Evolutionary conservation across 2,888 invertebrate species (phyloP).

Genomic region (Pheosia gnoma): DNA sequence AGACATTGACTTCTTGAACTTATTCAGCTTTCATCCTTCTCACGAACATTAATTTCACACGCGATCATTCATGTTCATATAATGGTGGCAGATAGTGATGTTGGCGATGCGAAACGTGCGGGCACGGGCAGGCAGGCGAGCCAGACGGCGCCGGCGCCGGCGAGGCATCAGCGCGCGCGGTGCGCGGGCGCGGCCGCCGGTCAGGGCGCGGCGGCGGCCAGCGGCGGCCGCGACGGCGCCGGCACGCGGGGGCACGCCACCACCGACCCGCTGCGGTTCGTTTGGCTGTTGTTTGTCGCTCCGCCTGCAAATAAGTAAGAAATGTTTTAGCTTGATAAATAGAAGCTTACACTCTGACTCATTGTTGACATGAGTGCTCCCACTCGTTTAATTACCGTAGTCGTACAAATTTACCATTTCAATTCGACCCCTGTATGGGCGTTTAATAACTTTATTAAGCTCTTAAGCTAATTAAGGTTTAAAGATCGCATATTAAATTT

Average conservation of each 20-base stretch:
- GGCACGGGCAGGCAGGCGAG: slow-evolving; percentile 72
- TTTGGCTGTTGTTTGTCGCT: slow-evolving; percentile 62
- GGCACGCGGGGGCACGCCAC: slow-evolving; percentile 88
- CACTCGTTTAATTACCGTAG: too few species aligned
- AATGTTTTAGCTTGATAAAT: background rate
- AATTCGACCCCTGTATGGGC: too few species aligned
- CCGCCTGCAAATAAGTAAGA: slow-evolving; percentile 55
- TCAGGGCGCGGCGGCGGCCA: slow-evolving; percentile 80
- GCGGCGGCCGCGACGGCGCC: slow-evolving; percentile 70
- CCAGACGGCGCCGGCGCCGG: slow-evolving; percentile 66
- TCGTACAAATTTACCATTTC: too few species aligned
- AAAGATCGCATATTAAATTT: too few species aligned
- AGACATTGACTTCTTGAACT: too few species aligned
- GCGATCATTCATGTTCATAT: slow-evolving; percentile 30
- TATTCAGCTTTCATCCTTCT: too few species aligned
- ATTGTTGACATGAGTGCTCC: background rate
- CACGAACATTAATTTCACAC: background rate
- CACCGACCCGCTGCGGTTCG: slow-evolving; percentile 73
- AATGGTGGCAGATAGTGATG: slow-evolving; percentile 55
- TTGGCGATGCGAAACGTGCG: slow-evolving; percentile 52
- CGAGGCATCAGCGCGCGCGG: slow-evolving; percentile 74
- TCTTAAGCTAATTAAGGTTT: too few species aligned
- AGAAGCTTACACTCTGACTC: background rate
- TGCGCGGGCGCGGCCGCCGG: slow-evolving; percentile 67
- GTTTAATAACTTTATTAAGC: too few species aligned